Base-by-base conservation (phyloP, 2,797 vertebrate species). In the Sebastes vulpes region DNA sequence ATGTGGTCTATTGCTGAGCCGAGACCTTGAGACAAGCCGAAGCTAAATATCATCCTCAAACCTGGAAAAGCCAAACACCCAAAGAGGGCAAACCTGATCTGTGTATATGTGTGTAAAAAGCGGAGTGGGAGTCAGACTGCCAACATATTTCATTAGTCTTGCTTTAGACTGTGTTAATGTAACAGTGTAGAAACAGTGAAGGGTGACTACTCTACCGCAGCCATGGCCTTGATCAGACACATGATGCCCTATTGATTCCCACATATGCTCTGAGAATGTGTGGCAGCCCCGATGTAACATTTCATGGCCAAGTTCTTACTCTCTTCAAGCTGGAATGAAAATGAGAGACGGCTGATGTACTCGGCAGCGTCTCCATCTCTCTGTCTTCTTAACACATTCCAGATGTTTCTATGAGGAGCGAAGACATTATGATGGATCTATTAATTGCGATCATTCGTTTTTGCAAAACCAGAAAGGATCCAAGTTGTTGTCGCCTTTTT, bases 131-230 rank as follows among this genome's bases (percentile, higher is more conserved):
- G 46, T 50, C 63, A 81, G 78, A 74, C 82, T 77, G 89, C 90
- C 73, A 88, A 75, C 87, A 85, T 58, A 75, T 89, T 89, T 86
- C 71, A 91, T 92, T 79, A 86, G 89, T 92, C 83, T 79, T 23
- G n/a, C 73, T 48, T 84, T 66, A 72, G 72, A 35, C 20, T 50
- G 66, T 71, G 52, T 77, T 81, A 85, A 83, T 61, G 61, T 58
- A 84, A 35, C 26, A 2, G 29, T 23, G n/a, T 52, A 23, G 70
- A 84, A 87, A 85, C 84, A 76, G 73, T 11, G 52, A 77, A 60
- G 67, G 57, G 53, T 29, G 80, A 77, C 77, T 77, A 3, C 75
- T 67, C 29, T 26, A 71, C 81, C 52, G 14, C 74, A 89, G 52
- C 77, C 68, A 67, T 70, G 81, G 90, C 81, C 84, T 81, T 46